Evolutionary conservation across 2,113 vertebrate genomes (phyloP).

Genomic region (Elephas maximus): DNA sequence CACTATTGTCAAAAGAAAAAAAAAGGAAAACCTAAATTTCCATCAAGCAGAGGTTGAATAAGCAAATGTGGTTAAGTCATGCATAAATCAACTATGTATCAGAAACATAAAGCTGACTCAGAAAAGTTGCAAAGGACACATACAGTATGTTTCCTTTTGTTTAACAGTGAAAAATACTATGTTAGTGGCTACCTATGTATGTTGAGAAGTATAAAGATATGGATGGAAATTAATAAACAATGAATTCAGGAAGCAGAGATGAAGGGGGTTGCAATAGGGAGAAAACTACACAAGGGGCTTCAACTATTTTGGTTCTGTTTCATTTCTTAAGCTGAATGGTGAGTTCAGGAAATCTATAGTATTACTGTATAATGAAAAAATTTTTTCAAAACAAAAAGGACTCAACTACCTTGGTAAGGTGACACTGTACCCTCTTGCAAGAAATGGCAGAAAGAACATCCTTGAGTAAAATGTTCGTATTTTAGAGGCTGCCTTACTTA

Average conservation of each 20-base stretch:
- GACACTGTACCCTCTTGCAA: not conserved
- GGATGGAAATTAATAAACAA: not conserved
- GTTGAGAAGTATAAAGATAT: not conserved
- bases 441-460: not conserved
- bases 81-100: not conserved
- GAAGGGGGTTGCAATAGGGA: not conserved
- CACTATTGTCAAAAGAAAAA: not conserved
- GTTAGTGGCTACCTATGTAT: not conserved
- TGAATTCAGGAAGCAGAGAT: not conserved
- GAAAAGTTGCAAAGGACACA: not conserved
- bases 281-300: not conserved
- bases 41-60: not conserved
- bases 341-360: not conserved
- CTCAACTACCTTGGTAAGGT: not conserved
- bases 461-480: not conserved
- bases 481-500: slow-evolving; percentile 41
- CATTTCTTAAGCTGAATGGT: not conserved
- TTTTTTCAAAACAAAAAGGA: slow-evolving; percentile 22
- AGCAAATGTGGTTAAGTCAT: not conserved
- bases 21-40: not conserved
- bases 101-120: not conserved
- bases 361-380: slow-evolving; percentile 5
- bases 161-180: not conserved
- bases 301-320: not conserved
- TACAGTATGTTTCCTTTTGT: not conserved